phyloP scores from a whole-genome alignment of 1,140 invertebrate genomes.

The Rhynchophorus ferrugineus region DNA sequence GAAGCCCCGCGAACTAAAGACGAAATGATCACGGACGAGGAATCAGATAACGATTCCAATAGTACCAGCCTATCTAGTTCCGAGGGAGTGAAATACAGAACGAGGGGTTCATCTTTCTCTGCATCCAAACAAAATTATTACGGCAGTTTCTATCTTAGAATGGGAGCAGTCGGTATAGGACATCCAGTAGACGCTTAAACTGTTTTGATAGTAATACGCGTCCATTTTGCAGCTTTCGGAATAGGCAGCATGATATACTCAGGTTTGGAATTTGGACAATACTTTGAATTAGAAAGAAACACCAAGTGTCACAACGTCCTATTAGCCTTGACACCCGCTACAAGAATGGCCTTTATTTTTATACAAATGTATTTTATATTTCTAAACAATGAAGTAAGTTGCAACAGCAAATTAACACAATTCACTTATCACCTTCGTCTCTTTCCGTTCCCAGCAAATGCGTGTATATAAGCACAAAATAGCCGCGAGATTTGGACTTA shows the following conservation, averaged over 20 bases:
- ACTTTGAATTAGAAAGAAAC: conserved; percentile 80
- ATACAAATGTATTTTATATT: conserved; percentile 97
- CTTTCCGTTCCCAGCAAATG: conserved; percentile 63
- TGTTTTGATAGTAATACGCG: not conserved
- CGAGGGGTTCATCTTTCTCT: conserved; percentile 43
- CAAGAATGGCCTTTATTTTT: conserved; percentile 89
- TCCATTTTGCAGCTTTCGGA: conserved; percentile 70
- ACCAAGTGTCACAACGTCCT: conserved; percentile 75
- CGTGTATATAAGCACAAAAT: conserved; percentile 81
- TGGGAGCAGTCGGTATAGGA: conserved; percentile 78
- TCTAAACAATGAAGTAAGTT: conserved; percentile 44
- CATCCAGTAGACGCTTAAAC: not conserved
- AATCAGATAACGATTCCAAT: conserved; percentile 34
- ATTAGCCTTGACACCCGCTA: conserved; percentile 76
- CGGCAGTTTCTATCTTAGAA: conserved; percentile 86
- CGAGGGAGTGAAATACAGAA: conserved; percentile 43
- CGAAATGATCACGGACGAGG: conserved; percentile 31
- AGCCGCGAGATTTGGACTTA: conserved; percentile 80
- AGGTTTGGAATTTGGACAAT: conserved; percentile 88
- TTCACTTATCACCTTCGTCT: not conserved
- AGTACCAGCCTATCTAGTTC: conserved; percentile 45
- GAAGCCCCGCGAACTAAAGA: conserved; percentile 18
- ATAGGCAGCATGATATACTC: conserved; percentile 83
- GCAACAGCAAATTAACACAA: too few species aligned
- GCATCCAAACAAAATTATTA: conserved; percentile 62